These are phyloP conservation scores for Sminthopsis crassicaudata DNA, from an alignment of 2,113 vertebrate genomes.

Conservation along the genomic window DNA sequence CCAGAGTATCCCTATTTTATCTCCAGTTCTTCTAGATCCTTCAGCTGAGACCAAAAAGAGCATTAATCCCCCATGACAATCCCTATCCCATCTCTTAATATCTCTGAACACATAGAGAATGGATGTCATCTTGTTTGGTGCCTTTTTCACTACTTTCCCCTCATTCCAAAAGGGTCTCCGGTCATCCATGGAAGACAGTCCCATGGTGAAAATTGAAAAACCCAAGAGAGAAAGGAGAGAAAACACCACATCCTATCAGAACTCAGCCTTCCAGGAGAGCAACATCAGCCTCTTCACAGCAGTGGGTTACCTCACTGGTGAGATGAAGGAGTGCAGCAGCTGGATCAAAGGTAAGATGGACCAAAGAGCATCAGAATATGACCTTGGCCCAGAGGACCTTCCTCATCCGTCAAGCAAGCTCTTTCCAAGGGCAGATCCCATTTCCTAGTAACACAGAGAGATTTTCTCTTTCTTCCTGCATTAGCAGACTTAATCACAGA, in stretches of 20 bases:
- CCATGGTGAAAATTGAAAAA: conserved; percentile 76
- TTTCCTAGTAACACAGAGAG: not conserved
- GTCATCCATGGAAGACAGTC: conserved; percentile 61
- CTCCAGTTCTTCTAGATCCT: not conserved
- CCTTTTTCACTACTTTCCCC: conserved; percentile 32
- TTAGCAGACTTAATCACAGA: not conserved
- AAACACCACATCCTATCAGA: not conserved
- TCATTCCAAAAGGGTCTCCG: conserved; percentile 66
- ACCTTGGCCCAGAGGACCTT: not conserved
- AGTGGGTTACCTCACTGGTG: conserved; percentile 71
- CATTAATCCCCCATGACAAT: not conserved
- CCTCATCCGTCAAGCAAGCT: not conserved
- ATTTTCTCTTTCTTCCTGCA: not conserved
- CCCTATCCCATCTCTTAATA: not conserved
- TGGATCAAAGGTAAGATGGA: conserved; percentile 76
- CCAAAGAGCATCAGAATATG: not conserved
- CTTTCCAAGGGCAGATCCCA: not conserved
- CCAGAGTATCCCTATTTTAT: not conserved
- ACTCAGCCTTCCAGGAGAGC: not conserved
- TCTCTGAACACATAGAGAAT: not conserved
- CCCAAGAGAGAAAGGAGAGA: conserved; percentile 50
- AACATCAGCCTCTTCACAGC: conserved; percentile 60
- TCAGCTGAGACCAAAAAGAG: not conserved
- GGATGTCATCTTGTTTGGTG: not conserved
- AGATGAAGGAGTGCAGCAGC: conserved; percentile 74